These are phyloP conservation scores for Phyllostomus discolor DNA, from an alignment of 2,113 vertebrate genomes.

Conservation along the genomic window DNA sequence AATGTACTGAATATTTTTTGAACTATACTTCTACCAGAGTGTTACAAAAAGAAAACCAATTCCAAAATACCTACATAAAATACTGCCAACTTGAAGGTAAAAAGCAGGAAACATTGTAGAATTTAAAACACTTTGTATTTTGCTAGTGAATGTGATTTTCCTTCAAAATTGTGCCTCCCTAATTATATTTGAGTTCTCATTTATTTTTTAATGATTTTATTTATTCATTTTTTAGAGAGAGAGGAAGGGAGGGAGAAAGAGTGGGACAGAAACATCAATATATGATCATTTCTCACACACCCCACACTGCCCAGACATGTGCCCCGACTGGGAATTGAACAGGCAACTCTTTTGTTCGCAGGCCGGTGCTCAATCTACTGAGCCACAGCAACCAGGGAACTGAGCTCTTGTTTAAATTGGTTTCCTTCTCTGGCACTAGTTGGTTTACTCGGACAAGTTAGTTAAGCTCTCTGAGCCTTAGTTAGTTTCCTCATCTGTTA, in stretches of 20 bases:
- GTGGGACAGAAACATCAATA: no score
- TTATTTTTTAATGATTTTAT: no score
- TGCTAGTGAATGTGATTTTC: background rate
- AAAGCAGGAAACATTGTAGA: background rate
- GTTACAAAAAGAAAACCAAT: conserved; percentile 31
- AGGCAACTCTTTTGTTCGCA: no score
- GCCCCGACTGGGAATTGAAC: no score
- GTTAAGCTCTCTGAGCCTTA: background rate
- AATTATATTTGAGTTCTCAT: background rate
- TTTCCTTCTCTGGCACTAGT: background rate
- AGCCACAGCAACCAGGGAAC: no score
- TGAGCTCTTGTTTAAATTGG: conserved; percentile 18
- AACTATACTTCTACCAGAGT: background rate
- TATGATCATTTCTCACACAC: no score
- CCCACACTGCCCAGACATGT: no score
- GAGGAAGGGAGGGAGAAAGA: no score
- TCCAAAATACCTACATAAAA: background rate
- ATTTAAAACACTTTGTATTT: conserved; percentile 37
- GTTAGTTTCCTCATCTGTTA: conserved; percentile 19
- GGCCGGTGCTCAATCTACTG: no score
- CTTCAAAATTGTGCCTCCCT: background rate
- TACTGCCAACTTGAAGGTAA: background rate
- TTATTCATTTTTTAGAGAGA: no score
- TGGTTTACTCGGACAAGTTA: background rate
- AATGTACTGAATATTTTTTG: background rate